Base-by-base conservation (phyloP, 2,888 invertebrate genomes). In the Malthinus flaveolus region DNA sequence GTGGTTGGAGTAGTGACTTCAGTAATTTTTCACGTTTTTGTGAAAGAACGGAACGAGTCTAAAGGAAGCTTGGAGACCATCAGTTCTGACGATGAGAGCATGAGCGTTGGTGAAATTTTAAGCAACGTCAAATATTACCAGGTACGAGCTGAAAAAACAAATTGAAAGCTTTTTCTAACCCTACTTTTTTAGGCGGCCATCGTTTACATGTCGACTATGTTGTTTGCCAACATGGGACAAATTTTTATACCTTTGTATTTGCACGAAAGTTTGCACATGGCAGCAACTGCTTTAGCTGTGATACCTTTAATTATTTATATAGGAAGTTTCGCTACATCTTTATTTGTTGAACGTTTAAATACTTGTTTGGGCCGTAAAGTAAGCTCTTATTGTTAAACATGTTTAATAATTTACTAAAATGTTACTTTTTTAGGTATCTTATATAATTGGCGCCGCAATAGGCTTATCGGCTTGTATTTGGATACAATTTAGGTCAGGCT, bases 221-320 rank as follows among this genome's bases (percentile, higher is more conserved):
- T 95, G 48, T 91, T 90, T 71, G 88, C 91, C 32, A 95, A 95
- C 79, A 81, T 95, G 54, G 86, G 89, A 7, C 94, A 94, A 80
- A 89, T 93, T 35, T 88, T 94, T 71, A 84, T 95, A 64, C 93
- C 95, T 0, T 80, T 95, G 58, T 96, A 94, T 76, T 82, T 95
- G 6, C 91, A 92, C 67, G 87, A 89, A 68, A 87, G 90, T 0
- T 78, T 95, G 45, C 80, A 85, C 31, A 82, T 92, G 74, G 82
- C 86, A 1, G 90, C 92, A 9, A 87, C 90, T 56, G 81, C 87
- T 15, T 78, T 91, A 36, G 95, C 95, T 8, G 83, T 90, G 31
- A 83, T 95, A 31, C 95, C 95, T 0, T 81, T 96, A 56, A 85
- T 90, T 7, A 88, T 94, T 82, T 95, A 89, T 76, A 72, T 91